These are phyloP conservation scores for Lagopus leucura DNA, from an alignment of 2,113 vertebrate species.

Conservation along the genomic window DNA sequence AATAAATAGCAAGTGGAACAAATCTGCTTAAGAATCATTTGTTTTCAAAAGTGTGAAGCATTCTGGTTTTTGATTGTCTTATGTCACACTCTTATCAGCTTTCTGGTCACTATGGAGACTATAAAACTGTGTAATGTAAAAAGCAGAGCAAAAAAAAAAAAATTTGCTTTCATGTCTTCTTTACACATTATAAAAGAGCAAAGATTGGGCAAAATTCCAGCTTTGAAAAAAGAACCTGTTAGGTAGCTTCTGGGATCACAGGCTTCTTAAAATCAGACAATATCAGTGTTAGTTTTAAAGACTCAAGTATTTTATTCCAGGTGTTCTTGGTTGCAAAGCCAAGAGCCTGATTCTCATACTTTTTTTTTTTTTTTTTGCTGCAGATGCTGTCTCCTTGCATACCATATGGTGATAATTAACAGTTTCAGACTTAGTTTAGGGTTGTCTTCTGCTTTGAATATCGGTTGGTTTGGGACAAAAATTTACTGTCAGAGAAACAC, in stretches of 20 bases:
- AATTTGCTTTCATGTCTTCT: not conserved
- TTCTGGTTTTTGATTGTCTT: constrained; percentile 28
- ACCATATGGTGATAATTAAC: constrained; percentile 64
- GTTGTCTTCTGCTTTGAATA: constrained; percentile 40
- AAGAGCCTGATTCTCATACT: not conserved
- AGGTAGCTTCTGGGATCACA: constrained; percentile 1
- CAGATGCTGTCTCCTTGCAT: constrained; percentile 19
- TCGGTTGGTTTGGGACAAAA: constrained; percentile 28
- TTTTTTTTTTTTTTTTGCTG: not conserved
- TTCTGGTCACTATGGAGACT: constrained; percentile 59
- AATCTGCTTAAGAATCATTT: not conserved
- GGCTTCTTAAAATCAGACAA: constrained; percentile 3
- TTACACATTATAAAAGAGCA: constrained; percentile 18
- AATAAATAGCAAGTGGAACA: not conserved
- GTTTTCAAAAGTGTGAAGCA: not conserved
- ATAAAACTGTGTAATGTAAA: constrained; percentile 20
- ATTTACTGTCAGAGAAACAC: constrained; percentile 33
- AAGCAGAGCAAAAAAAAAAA: not conserved
- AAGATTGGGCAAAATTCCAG: constrained; percentile 50
- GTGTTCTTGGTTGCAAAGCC: constrained; percentile 41
- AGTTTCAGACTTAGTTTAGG: constrained; percentile 51
- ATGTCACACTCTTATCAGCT: constrained; percentile 6
- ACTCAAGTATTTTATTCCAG: constrained; percentile 37
- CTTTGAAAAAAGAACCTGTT: constrained; percentile 24
- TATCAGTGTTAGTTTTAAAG: constrained; percentile 23